phyloP scores from a whole-genome alignment of 92 coral and sea anemone species.

The Palythoa grandis region DNA sequence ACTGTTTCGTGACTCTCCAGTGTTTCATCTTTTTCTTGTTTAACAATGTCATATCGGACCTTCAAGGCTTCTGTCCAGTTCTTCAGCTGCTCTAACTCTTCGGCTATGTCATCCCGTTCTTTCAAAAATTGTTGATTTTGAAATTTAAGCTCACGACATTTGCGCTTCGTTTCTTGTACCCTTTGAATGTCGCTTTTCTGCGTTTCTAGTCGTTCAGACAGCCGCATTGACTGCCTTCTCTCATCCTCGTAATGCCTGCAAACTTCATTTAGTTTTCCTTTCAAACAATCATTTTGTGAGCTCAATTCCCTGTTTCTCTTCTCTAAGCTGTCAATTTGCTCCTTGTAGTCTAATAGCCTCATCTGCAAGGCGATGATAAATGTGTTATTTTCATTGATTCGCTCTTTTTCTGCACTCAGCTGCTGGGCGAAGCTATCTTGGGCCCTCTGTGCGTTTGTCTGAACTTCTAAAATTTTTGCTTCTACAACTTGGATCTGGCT shows the following conservation, averaged over 20 bases:
- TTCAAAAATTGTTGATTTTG: slow-evolving; percentile 67
- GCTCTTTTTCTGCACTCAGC: slow-evolving; percentile 65
- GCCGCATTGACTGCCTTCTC: slow-evolving; percentile 90
- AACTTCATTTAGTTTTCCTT: slow-evolving; percentile 67
- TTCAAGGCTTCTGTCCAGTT: slow-evolving; percentile 93
- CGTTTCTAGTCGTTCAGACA: slow-evolving; percentile 76
- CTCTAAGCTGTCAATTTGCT: slow-evolving; percentile 73
- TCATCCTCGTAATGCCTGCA: slow-evolving; percentile 79
- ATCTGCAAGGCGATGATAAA: slow-evolving; percentile 94
- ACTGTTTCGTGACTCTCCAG: slow-evolving; percentile 80
- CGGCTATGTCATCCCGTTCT: slow-evolving; percentile 75
- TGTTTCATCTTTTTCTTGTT: slow-evolving; percentile 82
- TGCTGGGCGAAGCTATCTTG: slow-evolving; percentile 69
- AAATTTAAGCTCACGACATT: slow-evolving; percentile 81
- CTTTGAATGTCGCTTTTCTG: slow-evolving; percentile 87
- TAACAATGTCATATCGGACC: slow-evolving; percentile 92
- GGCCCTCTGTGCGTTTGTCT: slow-evolving; percentile 70
- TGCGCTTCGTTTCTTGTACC: slow-evolving; percentile 80
- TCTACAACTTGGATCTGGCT: slow-evolving; percentile 65
- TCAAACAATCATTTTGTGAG: slow-evolving; percentile 62
- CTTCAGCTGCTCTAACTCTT: slow-evolving; percentile 76
- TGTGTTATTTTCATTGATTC: slow-evolving; percentile 84
- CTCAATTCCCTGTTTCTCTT: slow-evolving; percentile 62
- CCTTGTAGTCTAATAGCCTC: slow-evolving; percentile 88
- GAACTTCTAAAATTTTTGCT: slow-evolving; percentile 63